Base-by-base conservation (phyloP, 2,113 vertebrate species). In the Tragelaphus buxtoni region DNA sequence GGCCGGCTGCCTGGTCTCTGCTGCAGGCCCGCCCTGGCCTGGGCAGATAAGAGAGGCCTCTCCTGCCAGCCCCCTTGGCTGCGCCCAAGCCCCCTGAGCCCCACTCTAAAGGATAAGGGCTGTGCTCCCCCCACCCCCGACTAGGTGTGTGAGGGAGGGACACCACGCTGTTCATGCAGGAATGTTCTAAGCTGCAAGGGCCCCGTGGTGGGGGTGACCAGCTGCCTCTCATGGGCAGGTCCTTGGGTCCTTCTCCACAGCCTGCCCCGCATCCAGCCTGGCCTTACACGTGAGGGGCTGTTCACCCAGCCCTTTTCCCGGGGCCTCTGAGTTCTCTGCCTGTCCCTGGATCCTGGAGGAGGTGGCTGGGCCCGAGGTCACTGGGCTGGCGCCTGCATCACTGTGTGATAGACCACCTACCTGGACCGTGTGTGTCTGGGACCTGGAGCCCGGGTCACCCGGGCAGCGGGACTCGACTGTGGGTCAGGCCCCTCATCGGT, bases 131-230 rank as follows among this genome's bases (percentile, higher is more conserved):
- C 14, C 74, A 2, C 14, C 9, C 26, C 74, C 1, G 4, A 30
- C 74, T 2, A 42, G 22, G 47, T 24, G 17, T 72, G 16, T 13
- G 14, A 24, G 35, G 51, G 16, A 22, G 1, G 26, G 45, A 9
- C 13, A 9, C 74, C 14, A 1, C 20, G 2, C 1, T 0, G 0
- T 10, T 26, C 4, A 0, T 1, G 5, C 0, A 14, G 42, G 82
- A 28, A 7, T 12, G 24, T 0, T 12, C 51, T 4, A 12, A 28
- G 82, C 61, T 11, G 28, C 63, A 3, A 13, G 22, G 55, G 9
- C 26, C 39, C 1, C 0, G 0, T 7, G 16, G 26, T 4, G 26
- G 74, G 13, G 0, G n/a, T 18, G 9, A n/a, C 39, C 4, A 12
- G 17, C 30, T 0, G 5, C 47, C 9, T 69, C 14, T 28, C 26